Evolutionary conservation across 53 echinoderm and acorn worm species (phyloP).

Genomic region (Pentamera pediparva): DNA sequence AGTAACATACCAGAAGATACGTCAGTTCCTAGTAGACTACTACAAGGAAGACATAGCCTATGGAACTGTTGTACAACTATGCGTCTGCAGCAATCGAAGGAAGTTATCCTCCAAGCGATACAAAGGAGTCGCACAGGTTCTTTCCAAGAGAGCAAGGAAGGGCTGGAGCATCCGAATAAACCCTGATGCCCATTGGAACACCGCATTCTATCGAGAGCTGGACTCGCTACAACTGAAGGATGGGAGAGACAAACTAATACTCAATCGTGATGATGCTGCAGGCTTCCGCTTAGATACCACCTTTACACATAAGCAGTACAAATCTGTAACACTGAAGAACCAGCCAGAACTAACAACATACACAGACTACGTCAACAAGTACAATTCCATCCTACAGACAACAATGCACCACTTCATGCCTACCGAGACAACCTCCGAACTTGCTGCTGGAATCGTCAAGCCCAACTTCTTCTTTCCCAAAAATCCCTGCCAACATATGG

Average conservation of each 20-base stretch:
- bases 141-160: slow-evolving; percentile 37
- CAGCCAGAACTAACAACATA: slow-evolving; percentile 26
- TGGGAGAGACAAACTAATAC: slow-evolving; percentile 35
- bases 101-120: slow-evolving; percentile 48
- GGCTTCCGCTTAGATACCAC: slow-evolving; percentile 53
- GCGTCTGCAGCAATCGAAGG: slow-evolving; percentile 36
- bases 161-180: slow-evolving; percentile 40
- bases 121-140: slow-evolving; percentile 46
- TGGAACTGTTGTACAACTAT: slow-evolving; percentile 53
- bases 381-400: slow-evolving; percentile 28
- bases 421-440: slow-evolving; percentile 30
- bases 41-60: slow-evolving; percentile 29
- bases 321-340: slow-evolving; percentile 12
- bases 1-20: slow-evolving; percentile 31
- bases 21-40: slow-evolving; percentile 18
- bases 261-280: slow-evolving; percentile 52
- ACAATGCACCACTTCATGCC: slow-evolving; percentile 41
- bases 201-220: slow-evolving; percentile 12
- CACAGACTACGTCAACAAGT: slow-evolving; percentile 41
- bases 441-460: slow-evolving; percentile 39
- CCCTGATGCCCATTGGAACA: not conserved
- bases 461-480: slow-evolving; percentile 11
- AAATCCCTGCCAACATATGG: slow-evolving; percentile 42
- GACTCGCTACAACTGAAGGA: slow-evolving; percentile 32
- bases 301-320: slow-evolving; percentile 43